A percentile compares a stretch with the other conserved stretches of the same genome.
These are phyloP conservation scores for Acleris emargana DNA, from an alignment of 2,888 invertebrate species.

Conservation along the genomic window DNA sequence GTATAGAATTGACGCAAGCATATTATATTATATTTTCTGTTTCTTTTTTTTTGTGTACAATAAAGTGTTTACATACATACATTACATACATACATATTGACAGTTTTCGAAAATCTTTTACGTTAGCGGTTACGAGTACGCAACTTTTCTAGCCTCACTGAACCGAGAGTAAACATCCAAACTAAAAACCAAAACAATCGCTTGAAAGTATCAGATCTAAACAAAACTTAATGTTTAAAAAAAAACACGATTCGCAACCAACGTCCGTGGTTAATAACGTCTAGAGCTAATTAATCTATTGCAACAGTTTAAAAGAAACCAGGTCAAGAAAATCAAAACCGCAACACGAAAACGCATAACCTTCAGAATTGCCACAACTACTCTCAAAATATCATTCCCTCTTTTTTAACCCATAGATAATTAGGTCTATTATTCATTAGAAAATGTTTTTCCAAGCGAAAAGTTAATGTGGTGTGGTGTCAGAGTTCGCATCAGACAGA, in stretches of 20 bases:
- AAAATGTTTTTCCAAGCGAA: slow-evolving; percentile 28
- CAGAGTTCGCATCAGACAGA: slow-evolving; percentile 58
- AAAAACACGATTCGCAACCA: slow-evolving; percentile 18
- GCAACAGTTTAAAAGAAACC: slow-evolving; percentile 68
- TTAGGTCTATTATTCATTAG: slow-evolving; percentile 18
- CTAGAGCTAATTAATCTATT: slow-evolving; percentile 68
- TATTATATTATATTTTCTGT: too few relatives aligned
- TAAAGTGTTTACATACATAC: too few relatives aligned
- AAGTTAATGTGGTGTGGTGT: slow-evolving; percentile 48
- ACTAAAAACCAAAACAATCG: not conserved
- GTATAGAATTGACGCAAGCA: too few relatives aligned
- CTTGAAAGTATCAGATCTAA: not conserved
- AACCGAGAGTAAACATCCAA: too few relatives aligned
- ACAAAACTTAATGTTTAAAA: not conserved
- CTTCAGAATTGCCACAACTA: slow-evolving; percentile 48
- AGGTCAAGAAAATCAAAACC: slow-evolving; percentile 78
- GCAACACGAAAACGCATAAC: slow-evolving; percentile 63
- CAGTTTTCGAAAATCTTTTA: too few relatives aligned
- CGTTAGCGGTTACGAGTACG: too few relatives aligned
- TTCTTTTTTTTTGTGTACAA: too few relatives aligned
- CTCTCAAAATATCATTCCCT: not conserved
- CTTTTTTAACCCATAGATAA: slow-evolving; percentile 8
- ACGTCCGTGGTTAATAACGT: slow-evolving; percentile 55
- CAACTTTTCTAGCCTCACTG: too few relatives aligned
- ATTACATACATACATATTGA: too few relatives aligned